Conservation (phyloP, 2,797 vertebrate species). For the Enteromius fasciolatus region DNA sequence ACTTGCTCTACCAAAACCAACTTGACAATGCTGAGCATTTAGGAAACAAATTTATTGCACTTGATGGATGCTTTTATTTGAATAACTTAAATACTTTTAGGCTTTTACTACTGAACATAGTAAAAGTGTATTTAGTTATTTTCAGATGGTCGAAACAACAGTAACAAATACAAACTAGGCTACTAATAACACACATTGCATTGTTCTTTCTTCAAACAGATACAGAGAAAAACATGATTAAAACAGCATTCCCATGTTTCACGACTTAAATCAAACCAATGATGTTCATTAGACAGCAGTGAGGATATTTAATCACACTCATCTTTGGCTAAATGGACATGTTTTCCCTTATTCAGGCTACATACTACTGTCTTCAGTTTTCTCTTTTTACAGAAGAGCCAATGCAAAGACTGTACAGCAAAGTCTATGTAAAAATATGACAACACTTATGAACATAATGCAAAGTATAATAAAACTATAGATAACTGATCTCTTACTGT, state of each 20-base stretch:
- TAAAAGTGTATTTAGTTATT: background rate
- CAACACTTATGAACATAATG: background rate
- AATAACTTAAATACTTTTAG: constrained; percentile 26
- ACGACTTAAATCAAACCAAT: constrained; percentile 9
- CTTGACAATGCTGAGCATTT: background rate
- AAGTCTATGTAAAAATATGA: background rate
- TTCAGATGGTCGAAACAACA: constrained; percentile 16
- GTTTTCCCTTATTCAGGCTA: constrained; percentile 35
- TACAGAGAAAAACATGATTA: constrained; percentile 28
- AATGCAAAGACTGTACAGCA: background rate
- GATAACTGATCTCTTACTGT: background rate
- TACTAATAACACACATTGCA: constrained; percentile 26
- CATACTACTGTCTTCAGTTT: background rate
- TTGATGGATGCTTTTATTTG: constrained; percentile 26
- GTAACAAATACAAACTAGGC: constrained; percentile 20
- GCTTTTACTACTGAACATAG: constrained; percentile 14
- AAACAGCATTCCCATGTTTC: constrained; percentile 23
- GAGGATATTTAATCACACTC: constrained; percentile 14
- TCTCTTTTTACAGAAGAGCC: background rate
- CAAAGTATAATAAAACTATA: background rate
- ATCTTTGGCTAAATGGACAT: constrained; percentile 30
- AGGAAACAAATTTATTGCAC: constrained; percentile 28
- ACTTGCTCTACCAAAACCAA: background rate
- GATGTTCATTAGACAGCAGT: constrained; percentile 11
- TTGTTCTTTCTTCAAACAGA: constrained; percentile 26